These are phyloP conservation scores for Hydraecia micacea DNA, from an alignment of 2,888 invertebrate species.

Conservation along the genomic window DNA sequence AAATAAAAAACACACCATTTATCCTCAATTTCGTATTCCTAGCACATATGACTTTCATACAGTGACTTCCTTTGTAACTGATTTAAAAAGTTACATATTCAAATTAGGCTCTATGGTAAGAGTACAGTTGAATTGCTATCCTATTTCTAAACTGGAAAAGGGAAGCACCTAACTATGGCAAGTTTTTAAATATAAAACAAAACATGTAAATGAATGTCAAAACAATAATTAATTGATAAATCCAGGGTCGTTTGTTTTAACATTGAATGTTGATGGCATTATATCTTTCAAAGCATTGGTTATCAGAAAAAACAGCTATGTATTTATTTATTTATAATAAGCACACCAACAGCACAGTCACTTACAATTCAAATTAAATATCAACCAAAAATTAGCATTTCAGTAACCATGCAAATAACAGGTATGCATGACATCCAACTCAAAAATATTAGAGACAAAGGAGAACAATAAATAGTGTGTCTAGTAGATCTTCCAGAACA, in stretches of 20 bases:
- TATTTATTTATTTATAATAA: too few species aligned
- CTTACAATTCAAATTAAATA: too few species aligned
- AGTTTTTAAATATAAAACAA: slow-evolving; percentile 21
- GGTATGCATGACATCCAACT: too few species aligned
- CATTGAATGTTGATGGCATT: background rate
- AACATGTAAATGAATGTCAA: slow-evolving; percentile 12
- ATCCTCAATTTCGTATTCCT: slow-evolving; percentile 46
- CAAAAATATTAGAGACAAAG: too few species aligned
- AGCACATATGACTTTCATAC: slow-evolving; percentile 34
- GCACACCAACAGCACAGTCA: too few species aligned
- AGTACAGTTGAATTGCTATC: slow-evolving; percentile 45
- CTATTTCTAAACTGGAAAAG: slow-evolving; percentile 23
- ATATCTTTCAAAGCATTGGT: background rate
- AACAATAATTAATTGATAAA: background rate
- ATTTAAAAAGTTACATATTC: slow-evolving; percentile 52
- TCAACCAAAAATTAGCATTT: too few species aligned
- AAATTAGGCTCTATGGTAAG: slow-evolving; percentile 52
- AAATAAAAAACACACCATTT: slow-evolving; percentile 24
- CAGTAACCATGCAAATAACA: too few species aligned
- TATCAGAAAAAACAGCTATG: background rate
- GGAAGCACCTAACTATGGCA: slow-evolving; percentile 25
- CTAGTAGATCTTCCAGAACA: too few species aligned
- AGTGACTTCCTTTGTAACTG: slow-evolving; percentile 48
- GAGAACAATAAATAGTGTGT: too few species aligned
- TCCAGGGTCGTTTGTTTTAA: background rate